These are phyloP conservation scores for Plumapathes pennacea DNA, from an alignment of 92 coral and sea anemone genomes.

Conservation along the genomic window DNA sequence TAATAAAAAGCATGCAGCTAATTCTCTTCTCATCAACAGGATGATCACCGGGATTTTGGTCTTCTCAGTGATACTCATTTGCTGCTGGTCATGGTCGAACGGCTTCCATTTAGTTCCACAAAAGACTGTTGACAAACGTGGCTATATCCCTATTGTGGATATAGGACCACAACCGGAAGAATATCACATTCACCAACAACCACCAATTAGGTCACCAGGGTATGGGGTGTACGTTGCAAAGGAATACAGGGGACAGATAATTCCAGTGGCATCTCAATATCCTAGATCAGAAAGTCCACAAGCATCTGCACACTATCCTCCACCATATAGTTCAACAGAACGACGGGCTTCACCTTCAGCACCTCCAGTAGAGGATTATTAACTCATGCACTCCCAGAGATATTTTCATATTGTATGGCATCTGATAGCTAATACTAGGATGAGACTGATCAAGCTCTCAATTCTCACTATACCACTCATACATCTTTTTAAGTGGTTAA, in stretches of 20 bases:
- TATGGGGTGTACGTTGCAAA: conserved; percentile 26
- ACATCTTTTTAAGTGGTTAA: too few species aligned
- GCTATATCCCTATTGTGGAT: conserved; percentile 58
- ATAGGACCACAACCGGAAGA: conserved; percentile 56
- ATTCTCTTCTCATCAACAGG: conserved; percentile 31
- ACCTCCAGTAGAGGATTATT: too few species aligned
- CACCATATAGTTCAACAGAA: conserved; percentile 68
- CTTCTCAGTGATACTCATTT: conserved; percentile 49
- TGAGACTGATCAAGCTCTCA: too few species aligned
- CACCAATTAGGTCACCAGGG: too few species aligned
- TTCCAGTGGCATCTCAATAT: neutral
- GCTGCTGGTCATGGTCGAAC: conserved; percentile 70
- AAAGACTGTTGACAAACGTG: conserved; percentile 21
- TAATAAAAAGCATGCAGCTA: neutral
- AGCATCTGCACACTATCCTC: conserved; percentile 48
- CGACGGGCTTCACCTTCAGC: conserved; percentile 77
- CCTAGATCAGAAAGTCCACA: conserved; percentile 15
- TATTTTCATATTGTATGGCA: too few species aligned
- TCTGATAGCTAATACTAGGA: too few species aligned
- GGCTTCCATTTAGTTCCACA: conserved; percentile 29
- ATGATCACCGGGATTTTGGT: conserved; percentile 56
- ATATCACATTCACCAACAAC: conserved; percentile 66
- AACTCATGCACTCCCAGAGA: too few species aligned
- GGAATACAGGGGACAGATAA: too few species aligned
- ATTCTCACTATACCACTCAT: too few species aligned